Percentiles rank a stretch among this genome's conserved stretches.
Evolutionary conservation across 2,888 invertebrate species (phyloP).

Genomic region (Neoaliturus tenellus): DNA sequence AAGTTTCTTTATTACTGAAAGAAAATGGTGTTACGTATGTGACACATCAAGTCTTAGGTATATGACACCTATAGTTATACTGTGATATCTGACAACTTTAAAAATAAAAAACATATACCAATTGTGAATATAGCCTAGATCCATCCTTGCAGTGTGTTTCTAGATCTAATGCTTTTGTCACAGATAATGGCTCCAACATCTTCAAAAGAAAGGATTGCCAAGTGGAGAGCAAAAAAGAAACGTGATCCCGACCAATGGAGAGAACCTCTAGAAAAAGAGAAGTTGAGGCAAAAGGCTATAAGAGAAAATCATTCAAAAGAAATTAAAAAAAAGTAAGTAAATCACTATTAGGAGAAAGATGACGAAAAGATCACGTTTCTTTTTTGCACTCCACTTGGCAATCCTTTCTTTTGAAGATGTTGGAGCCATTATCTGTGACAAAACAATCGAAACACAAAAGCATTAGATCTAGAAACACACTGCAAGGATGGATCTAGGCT

Average conservation of each 20-base stretch:
- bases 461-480: no score
- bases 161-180: not conserved
- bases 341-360: not conserved
- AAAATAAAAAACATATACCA: not conserved
- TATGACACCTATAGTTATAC: no score
- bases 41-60: no score
- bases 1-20: no score
- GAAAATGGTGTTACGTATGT: no score
- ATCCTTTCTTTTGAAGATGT: conserved; percentile 24
- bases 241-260: not conserved
- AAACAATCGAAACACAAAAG: not conserved
- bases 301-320: not conserved
- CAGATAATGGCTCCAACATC: conserved; percentile 28
- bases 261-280: not conserved
- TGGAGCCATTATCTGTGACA: conserved; percentile 17
- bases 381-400: conserved; percentile 21
- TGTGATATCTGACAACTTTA: no score
- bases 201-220: conserved; percentile 29
- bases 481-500: not conserved
- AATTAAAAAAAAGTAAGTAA: conserved; percentile 9
- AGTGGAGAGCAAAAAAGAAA: conserved; percentile 22
- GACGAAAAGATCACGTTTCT: not conserved
- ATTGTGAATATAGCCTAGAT: not conserved
- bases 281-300: conserved; percentile 13
- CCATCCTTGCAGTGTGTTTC: not conserved